Base-by-base conservation (phyloP, 1,140 invertebrate species). In the Parapsyche elsis region DNA sequence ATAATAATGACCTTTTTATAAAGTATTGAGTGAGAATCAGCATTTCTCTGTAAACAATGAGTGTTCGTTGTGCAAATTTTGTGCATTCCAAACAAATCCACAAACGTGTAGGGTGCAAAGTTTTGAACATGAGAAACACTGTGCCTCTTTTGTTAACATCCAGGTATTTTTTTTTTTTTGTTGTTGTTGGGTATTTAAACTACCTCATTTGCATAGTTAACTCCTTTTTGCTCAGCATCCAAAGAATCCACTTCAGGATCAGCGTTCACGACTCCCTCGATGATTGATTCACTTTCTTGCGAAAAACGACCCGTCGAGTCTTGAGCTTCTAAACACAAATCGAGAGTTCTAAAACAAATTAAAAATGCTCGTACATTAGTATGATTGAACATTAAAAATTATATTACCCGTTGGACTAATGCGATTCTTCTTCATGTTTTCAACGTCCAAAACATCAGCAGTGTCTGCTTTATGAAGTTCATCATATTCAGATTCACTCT, bases 251-350 rank as follows among this genome's bases (percentile, higher is more conserved):
- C 88, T 88, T 93, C 92, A 79, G 92, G 88, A 84, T 91, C 91
- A 78, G 91, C 91, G 83, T 90, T 91, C 64, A 93, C 89, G 81
- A 93, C 87, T 81, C 92, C 91, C 87, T 92, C 91, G 83, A 92
- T 92, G 73, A 91, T 87, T 85, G 86, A 89, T 86, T 90, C 81
- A 87, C 84, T 86, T 81, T 76, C 87, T 86, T 44, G 88, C 85
- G 49, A 86, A 86, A 5, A 85, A 81, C 57, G 86, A 86, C 23
- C 83, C 57, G 76, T 30, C 0, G 23, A 9, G 9, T 77, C 24
- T 70, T 74, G n/a, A 78, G 61, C 4, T 57, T 77, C 44, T 77
- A 4, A 24, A 19, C 10, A 46, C 7, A 73, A 49, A 23, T 67
- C 7, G 5, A 26, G 9, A 24, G 9, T 23, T 26, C 57, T 19